Conservation (phyloP, 2,888 invertebrate species). For the Uloborus plumipes region DNA sequence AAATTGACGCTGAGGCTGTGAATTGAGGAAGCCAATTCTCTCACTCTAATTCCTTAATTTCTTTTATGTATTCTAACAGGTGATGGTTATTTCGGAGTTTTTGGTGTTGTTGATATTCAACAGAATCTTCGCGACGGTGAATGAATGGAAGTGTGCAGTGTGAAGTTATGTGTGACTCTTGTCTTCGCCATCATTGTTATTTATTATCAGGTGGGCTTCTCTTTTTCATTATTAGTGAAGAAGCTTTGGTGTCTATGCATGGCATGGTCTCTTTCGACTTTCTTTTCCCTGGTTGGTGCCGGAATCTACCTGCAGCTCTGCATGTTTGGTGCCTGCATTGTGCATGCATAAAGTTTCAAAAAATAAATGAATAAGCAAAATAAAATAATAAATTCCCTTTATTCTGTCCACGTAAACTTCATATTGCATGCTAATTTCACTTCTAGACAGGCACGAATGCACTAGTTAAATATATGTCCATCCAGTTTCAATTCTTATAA, state of each 20-base stretch:
- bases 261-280: neutral
- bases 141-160: slow-evolving; percentile 44
- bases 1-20: no score
- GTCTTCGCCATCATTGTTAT: slow-evolving; percentile 39
- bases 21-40: no score
- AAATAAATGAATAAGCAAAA: no score
- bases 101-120: slow-evolving; percentile 35
- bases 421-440: no score
- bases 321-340: no score
- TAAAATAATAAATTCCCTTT: neutral
- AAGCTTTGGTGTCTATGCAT: neutral
- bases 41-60: neutral
- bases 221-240: neutral
- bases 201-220: slow-evolving; percentile 51
- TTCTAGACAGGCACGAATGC: no score
- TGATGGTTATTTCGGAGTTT: slow-evolving; percentile 48
- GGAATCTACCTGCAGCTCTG: neutral
- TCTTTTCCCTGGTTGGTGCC: neutral
- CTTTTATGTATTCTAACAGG: slow-evolving; percentile 52
- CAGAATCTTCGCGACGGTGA: slow-evolving; percentile 38
- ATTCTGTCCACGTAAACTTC: no score
- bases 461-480: no score
- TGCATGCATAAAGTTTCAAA: neutral
- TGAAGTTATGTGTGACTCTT: slow-evolving; percentile 39
- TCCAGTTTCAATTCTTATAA: no score